A percentile compares a stretch with the other conserved stretches of the same genome.
phyloP scores from a whole-genome alignment of 2,113 vertebrate genomes.

The Callorhinus ursinus region DNA sequence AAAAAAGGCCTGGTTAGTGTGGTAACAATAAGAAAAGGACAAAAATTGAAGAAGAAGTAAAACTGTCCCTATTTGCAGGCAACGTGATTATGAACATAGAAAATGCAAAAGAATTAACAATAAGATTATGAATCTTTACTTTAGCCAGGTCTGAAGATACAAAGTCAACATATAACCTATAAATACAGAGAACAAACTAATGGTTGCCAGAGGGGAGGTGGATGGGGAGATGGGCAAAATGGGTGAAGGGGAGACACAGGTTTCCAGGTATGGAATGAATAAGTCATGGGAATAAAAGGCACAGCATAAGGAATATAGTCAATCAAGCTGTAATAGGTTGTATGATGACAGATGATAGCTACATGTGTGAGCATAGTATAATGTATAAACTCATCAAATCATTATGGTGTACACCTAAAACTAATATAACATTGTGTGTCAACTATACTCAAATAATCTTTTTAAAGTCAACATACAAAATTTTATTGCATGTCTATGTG shows the following conservation, averaged over 20 bases:
- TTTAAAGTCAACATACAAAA: constrained; percentile 35
- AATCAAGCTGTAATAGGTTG: background rate
- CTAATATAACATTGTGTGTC: background rate
- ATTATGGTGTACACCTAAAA: background rate
- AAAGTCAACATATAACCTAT: background rate
- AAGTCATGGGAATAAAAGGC: background rate
- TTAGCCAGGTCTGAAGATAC: background rate
- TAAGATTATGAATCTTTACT: constrained; percentile 19
- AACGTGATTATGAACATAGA: background rate
- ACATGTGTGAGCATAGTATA: background rate
- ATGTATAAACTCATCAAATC: background rate
- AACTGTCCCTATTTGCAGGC: background rate
- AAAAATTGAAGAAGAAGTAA: background rate
- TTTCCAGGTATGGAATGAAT: background rate
- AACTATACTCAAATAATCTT: background rate
- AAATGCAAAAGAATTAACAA: constrained; percentile 14
- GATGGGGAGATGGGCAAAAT: background rate
- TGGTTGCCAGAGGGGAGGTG: background rate
- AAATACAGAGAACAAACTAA: background rate
- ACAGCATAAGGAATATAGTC: background rate
- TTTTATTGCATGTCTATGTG: background rate
- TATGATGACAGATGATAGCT: background rate
- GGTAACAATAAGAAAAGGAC: background rate
- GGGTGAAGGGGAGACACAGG: background rate
- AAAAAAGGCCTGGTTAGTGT: background rate